A percentile compares a stretch with the other conserved stretches of the same genome.
These are phyloP conservation scores for Danio tinwini DNA, from an alignment of 2,797 vertebrate genomes.

Conservation along the genomic window DNA sequence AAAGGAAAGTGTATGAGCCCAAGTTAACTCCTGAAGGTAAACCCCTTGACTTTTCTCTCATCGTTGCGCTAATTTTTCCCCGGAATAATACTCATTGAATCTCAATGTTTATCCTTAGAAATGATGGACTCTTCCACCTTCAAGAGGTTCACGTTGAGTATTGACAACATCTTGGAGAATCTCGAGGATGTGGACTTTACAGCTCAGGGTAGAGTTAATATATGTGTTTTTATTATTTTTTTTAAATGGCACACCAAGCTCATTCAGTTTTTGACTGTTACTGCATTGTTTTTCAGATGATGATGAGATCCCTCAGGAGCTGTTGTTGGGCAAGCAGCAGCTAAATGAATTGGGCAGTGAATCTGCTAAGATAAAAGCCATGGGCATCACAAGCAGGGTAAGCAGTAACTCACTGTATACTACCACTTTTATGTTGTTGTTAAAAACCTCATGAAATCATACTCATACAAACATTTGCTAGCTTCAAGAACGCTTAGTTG, in stretches of 20 bases:
- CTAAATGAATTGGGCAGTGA: constrained; percentile 94
- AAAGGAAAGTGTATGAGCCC: constrained; percentile 95
- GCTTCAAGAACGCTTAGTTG: neutral
- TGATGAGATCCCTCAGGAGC: constrained; percentile 95
- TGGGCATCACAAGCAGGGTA: constrained; percentile 98
- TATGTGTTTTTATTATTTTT: neutral
- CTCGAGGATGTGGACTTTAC: constrained; percentile 97
- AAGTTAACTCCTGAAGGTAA: constrained; percentile 94
- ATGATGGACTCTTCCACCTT: constrained; percentile 98
- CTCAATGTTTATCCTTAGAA: constrained; percentile 71
- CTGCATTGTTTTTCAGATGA: constrained; percentile 77
- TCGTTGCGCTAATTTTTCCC: neutral
- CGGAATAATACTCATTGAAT: neutral
- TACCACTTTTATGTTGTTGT: neutral
- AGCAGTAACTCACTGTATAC: neutral
- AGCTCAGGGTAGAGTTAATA: constrained; percentile 82
- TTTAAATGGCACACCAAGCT: too few relatives aligned
- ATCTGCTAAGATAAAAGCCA: constrained; percentile 98
- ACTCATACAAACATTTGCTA: too few relatives aligned
- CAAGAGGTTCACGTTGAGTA: constrained; percentile 90
- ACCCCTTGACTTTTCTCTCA: neutral
- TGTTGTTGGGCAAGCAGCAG: constrained; percentile 95
- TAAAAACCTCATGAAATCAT: neutral
- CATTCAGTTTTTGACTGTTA: neutral
- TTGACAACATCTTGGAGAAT: constrained; percentile 96